These are phyloP conservation scores for Mesocentrotus franciscanus DNA, from an alignment of 53 echinoderm and acorn worm genomes.

Conservation along the genomic window DNA sequence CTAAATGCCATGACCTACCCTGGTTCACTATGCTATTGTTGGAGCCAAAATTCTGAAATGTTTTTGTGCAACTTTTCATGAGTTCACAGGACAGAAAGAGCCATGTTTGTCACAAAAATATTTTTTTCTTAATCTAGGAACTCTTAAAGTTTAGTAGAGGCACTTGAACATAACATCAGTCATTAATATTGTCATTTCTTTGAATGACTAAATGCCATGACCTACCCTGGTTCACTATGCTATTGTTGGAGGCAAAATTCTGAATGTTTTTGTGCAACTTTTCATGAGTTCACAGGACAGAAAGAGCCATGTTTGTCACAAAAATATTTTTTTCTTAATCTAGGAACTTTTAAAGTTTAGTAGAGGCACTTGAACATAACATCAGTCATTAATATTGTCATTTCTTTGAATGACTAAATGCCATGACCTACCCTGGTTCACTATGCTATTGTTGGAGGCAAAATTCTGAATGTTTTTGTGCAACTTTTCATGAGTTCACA, in stretches of 20 bases:
- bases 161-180: neutral
- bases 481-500: neutral
- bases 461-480: neutral
- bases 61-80: neutral
- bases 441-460: neutral
- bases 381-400: neutral
- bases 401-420: too few species aligned
- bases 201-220: constrained; percentile 29
- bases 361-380: neutral
- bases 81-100: neutral
- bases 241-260: neutral
- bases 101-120: neutral
- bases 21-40: neutral
- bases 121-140: neutral
- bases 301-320: neutral
- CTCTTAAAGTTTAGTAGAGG: neutral
- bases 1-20: constrained; percentile 25
- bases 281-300: neutral
- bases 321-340: neutral
- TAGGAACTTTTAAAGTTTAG: neutral
- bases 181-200: neutral
- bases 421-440: constrained; percentile 22
- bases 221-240: constrained; percentile 1
- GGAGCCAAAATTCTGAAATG: neutral
- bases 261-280: neutral